phyloP scores from a whole-genome alignment of 2,888 invertebrate genomes.

The Teleiodes luculella region DNA sequence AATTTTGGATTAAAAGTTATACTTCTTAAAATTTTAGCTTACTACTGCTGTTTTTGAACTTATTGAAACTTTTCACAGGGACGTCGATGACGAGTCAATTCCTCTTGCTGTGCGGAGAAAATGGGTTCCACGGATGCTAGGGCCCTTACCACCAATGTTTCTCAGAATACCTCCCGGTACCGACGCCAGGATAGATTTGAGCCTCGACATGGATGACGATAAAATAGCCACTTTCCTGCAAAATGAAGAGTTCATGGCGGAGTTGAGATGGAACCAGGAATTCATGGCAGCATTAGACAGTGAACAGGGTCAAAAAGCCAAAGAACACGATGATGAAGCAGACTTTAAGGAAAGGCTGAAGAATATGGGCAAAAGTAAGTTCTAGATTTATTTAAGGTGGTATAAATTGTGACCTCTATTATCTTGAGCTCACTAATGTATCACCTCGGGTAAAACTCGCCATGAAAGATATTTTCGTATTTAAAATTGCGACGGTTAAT shows the following conservation, averaged over 20 bases:
- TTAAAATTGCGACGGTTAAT: background rate
- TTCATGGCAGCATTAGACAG: conserved; percentile 90
- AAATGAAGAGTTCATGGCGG: conserved; percentile 94
- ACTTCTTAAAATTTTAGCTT: no score
- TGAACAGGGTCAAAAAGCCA: conserved; percentile 79
- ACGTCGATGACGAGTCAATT: conserved; percentile 63
- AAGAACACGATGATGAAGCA: conserved; percentile 81
- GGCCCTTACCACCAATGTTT: conserved; percentile 88
- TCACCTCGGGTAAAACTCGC: background rate
- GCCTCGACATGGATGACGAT: conserved; percentile 88
- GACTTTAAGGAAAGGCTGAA: conserved; percentile 87
- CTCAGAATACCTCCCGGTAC: conserved; percentile 80
- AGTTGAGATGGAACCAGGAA: conserved; percentile 90
- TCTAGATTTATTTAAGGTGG: background rate
- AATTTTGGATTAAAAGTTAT: no score
- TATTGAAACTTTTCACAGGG: conserved; percentile 40
- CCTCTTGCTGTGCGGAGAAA: conserved; percentile 73
- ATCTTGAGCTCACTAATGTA: no score
- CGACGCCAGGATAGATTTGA: conserved; percentile 70
- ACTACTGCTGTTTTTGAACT: no score
- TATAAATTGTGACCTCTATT: background rate
- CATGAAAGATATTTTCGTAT: background rate
- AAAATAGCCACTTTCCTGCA: conserved; percentile 91
- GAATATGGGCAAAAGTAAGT: conserved; percentile 88
- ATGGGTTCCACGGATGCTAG: conserved; percentile 89